Evolutionary conservation across 2,113 vertebrate species (phyloP).

Genomic region (Protobothrops flavoviridis): DNA sequence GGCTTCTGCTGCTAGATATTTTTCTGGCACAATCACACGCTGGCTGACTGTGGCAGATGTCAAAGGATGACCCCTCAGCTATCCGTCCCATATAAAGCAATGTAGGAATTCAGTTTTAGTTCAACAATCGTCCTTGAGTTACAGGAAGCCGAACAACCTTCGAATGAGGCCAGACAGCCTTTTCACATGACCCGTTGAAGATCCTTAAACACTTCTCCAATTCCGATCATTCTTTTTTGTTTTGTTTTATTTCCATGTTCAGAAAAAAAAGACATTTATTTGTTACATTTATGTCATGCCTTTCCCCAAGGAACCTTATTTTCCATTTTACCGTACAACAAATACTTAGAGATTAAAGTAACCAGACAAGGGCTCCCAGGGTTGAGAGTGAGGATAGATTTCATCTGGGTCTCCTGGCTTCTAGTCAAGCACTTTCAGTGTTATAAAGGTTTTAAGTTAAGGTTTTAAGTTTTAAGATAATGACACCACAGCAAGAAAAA

Average conservation of each 20-base stretch:
- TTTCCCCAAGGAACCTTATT: not conserved
- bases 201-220: conserved; percentile 26
- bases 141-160: not conserved
- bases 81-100: not conserved
- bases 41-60: not conserved
- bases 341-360: not conserved
- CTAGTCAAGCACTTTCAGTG: not conserved
- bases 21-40: not conserved
- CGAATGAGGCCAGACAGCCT: not conserved
- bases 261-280: not conserved
- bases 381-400: not conserved
- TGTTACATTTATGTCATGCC: not conserved
- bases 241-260: conserved; percentile 5
- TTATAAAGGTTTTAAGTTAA: too few relatives aligned
- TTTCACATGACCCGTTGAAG: not conserved
- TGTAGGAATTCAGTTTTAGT: not conserved
- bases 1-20: not conserved
- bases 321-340: not conserved
- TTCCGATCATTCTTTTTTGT: not conserved
- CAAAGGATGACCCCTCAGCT: not conserved
- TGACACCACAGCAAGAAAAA: too few relatives aligned
- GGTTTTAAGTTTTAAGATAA: too few relatives aligned
- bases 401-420: not conserved
- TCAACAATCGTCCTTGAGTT: not conserved
- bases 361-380: not conserved